These are phyloP conservation scores for Phainopepla nitens DNA, from an alignment of 2,113 vertebrate genomes.

Conservation along the genomic window DNA sequence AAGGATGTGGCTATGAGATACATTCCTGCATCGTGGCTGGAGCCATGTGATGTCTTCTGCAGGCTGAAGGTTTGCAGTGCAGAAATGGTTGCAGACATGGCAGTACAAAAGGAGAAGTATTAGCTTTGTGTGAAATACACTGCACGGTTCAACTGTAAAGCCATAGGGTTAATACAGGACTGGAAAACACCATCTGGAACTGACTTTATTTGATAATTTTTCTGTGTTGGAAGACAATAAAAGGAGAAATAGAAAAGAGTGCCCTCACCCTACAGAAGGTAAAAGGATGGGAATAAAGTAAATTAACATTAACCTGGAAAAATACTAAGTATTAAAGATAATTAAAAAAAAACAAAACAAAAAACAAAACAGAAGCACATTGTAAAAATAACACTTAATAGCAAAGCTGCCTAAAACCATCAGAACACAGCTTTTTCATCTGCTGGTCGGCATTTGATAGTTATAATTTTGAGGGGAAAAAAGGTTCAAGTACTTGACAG, in stretches of 20 bases:
- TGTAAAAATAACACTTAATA: neutral
- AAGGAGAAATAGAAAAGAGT: neutral
- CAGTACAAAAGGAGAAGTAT: neutral
- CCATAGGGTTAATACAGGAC: neutral
- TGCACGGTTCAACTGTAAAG: neutral
- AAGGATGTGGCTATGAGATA: neutral
- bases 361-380: neutral
- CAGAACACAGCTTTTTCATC: neutral
- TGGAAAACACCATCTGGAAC: neutral
- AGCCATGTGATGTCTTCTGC: neutral
- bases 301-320: neutral
- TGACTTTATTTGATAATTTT: neutral
- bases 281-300: neutral
- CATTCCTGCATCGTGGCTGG: fast-evolving
- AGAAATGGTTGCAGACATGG: neutral
- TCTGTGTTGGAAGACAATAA: neutral
- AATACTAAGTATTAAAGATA: neutral
- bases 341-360: neutral
- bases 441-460: neutral
- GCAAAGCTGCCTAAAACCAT: neutral
- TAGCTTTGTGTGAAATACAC: neutral
- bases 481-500: neutral
- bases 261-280: neutral
- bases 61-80: neutral
- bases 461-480: neutral